These are phyloP conservation scores for Fopius arisanus DNA, from an alignment of 1,140 invertebrate genomes.

Conservation along the genomic window DNA sequence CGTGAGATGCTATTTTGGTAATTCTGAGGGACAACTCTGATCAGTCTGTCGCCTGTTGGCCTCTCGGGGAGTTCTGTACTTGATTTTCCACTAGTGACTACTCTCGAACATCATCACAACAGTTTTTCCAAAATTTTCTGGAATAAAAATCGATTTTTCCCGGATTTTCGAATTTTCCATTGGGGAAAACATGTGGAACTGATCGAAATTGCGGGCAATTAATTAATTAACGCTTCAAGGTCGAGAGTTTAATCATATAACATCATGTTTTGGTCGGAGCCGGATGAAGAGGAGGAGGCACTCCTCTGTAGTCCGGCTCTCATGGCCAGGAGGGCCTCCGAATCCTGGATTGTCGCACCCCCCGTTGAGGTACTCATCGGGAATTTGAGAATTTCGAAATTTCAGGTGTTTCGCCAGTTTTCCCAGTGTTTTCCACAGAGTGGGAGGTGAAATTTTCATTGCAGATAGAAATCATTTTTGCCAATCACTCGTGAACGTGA, in stretches of 20 bases:
- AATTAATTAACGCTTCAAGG: not conserved
- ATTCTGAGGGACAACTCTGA: not conserved
- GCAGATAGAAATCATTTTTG: no score
- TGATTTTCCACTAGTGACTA: not conserved
- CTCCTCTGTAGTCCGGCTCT: slow-evolving; percentile 85
- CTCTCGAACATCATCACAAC: no score
- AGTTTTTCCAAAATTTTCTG: not conserved
- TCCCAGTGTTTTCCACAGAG: no score
- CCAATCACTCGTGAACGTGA: no score
- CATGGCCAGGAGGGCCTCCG: slow-evolving; percentile 81
- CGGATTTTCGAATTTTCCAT: not conserved
- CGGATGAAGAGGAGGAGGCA: slow-evolving; percentile 82
- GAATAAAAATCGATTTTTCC: not conserved
- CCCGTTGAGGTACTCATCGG: slow-evolving; percentile 75
- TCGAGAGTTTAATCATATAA: not conserved
- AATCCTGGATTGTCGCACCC: slow-evolving; percentile 86
- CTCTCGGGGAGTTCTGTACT: not conserved
- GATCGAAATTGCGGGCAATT: not conserved
- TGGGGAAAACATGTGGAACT: not conserved
- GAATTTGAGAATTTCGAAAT: not conserved
- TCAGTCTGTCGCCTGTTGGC: slow-evolving; percentile 7
- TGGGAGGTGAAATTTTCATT: no score
- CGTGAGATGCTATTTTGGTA: slow-evolving; percentile 13
- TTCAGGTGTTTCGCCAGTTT: no score
- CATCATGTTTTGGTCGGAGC: slow-evolving; percentile 74